A percentile compares a stretch with the other conserved stretches of the same genome.
phyloP scores from a whole-genome alignment of 2,888 invertebrate genomes.

The Lepidonotus clava region DNA sequence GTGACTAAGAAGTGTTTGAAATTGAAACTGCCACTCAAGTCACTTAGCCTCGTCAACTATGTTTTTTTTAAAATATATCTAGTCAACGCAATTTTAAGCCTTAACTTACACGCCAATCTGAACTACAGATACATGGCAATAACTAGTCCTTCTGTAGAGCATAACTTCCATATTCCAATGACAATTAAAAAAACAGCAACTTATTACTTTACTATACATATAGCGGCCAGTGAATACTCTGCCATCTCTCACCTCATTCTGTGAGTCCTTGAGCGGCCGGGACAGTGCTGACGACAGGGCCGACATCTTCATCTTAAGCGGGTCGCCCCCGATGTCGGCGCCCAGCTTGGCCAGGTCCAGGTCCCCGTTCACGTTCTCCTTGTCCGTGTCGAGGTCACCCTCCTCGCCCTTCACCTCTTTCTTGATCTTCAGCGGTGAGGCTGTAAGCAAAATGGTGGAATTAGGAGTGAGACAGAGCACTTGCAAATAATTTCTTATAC shows the following conservation, averaged over 20 bases:
- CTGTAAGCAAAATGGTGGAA: background rate
- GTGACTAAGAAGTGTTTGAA: too few relatives aligned
- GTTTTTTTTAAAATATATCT: too few relatives aligned
- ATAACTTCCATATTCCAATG: too few relatives aligned
- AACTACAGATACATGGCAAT: too few relatives aligned
- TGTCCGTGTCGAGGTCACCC: conserved; percentile 23
- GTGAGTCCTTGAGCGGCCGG: conserved; percentile 70
- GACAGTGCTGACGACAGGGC: conserved; percentile 71
- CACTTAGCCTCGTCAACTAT: too few relatives aligned
- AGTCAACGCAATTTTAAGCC: too few relatives aligned
- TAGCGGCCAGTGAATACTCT: too few relatives aligned
- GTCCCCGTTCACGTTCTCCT: conserved; percentile 43
- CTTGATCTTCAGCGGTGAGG: conserved; percentile 48
- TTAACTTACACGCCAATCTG: too few relatives aligned
- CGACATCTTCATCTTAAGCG: conserved; percentile 67
- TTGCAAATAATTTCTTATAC: background rate
- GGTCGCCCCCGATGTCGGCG: conserved; percentile 13
- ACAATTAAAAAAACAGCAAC: too few relatives aligned
- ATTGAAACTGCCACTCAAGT: too few relatives aligned
- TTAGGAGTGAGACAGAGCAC: background rate
- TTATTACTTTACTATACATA: too few relatives aligned
- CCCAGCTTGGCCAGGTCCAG: conserved; percentile 43
- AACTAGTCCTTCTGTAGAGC: too few relatives aligned
- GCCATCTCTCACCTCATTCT: conserved; percentile 57
- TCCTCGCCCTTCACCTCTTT: conserved; percentile 43